Conservation (phyloP, 2,797 vertebrate species). For the Ptychobarbus kaznakovi region DNA sequence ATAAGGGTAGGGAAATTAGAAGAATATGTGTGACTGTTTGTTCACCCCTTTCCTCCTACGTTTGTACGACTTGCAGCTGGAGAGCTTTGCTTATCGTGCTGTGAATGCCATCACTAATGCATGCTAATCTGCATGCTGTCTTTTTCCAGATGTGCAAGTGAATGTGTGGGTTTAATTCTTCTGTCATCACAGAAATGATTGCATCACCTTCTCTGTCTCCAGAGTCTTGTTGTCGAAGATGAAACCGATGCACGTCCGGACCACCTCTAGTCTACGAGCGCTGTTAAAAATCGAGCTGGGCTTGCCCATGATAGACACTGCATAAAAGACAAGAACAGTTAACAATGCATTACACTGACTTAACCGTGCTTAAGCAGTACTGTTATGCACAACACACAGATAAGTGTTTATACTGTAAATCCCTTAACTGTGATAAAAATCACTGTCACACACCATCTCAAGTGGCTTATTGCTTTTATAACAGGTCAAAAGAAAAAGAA, state of each 20-base stretch:
- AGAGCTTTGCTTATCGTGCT: conserved; percentile 42
- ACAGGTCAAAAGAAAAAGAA: neutral
- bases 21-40: conserved; percentile 53
- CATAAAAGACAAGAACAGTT: conserved; percentile 45
- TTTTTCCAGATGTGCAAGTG: conserved; percentile 33
- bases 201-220: conserved; percentile 95
- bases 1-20: conserved; percentile 45
- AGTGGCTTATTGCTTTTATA: neutral
- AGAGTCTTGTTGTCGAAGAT: conserved; percentile 97
- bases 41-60: conserved; percentile 46
- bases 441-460: neutral
- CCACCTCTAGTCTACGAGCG: conserved; percentile 95
- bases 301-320: conserved; percentile 94
- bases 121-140: conserved; percentile 31
- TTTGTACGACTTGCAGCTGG: conserved; percentile 47
- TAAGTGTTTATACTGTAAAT: neutral
- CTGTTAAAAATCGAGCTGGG: conserved; percentile 93
- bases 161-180: conserved; percentile 10
- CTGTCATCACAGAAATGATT: conserved; percentile 5
- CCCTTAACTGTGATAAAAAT: neutral
- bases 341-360: neutral
- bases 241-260: conserved; percentile 92
- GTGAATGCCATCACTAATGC: conserved; percentile 44
- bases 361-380: neutral
- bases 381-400: neutral